These are phyloP conservation scores for Xanthia icteritia DNA, from an alignment of 2,888 invertebrate genomes.

Conservation along the genomic window DNA sequence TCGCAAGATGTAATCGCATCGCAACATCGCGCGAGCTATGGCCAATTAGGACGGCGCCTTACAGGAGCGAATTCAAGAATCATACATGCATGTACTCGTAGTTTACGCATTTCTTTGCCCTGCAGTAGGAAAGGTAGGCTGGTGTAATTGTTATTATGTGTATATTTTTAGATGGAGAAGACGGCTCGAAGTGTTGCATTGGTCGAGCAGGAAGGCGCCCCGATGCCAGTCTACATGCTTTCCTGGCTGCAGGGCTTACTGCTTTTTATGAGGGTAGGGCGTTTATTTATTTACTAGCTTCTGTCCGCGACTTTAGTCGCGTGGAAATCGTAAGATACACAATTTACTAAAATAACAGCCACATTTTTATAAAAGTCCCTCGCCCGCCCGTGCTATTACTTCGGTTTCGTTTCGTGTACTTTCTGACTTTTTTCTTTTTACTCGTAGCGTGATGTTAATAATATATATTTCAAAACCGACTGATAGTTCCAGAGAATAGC, in stretches of 20 bases:
- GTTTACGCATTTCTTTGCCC: too few relatives aligned
- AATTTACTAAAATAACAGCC: background rate
- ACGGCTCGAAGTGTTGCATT: slow-evolving; percentile 95
- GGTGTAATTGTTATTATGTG: background rate
- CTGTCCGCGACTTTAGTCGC: background rate
- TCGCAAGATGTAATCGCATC: too few relatives aligned
- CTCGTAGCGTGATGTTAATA: too few relatives aligned
- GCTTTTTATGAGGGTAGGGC: slow-evolving; percentile 91
- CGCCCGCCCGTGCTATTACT: background rate
- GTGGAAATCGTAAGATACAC: background rate
- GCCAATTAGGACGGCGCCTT: too few relatives aligned
- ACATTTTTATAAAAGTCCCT: too few relatives aligned
- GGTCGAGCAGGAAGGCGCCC: slow-evolving; percentile 96
- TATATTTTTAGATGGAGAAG: slow-evolving; percentile 91
- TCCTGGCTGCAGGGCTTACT: slow-evolving; percentile 96
- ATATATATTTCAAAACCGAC: too few relatives aligned
- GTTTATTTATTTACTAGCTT: background rate
- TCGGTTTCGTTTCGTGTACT: background rate
- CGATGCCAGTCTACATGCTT: slow-evolving; percentile 94
- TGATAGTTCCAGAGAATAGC: too few relatives aligned
- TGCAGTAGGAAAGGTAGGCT: too few relatives aligned
- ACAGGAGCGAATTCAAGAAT: too few relatives aligned
- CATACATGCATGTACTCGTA: too few relatives aligned
- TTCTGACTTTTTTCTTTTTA: too few relatives aligned
- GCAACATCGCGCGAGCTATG: too few relatives aligned